phyloP scores from a whole-genome alignment of 53 echinoderm and acorn worm species.

The Antedon mediterranea region DNA sequence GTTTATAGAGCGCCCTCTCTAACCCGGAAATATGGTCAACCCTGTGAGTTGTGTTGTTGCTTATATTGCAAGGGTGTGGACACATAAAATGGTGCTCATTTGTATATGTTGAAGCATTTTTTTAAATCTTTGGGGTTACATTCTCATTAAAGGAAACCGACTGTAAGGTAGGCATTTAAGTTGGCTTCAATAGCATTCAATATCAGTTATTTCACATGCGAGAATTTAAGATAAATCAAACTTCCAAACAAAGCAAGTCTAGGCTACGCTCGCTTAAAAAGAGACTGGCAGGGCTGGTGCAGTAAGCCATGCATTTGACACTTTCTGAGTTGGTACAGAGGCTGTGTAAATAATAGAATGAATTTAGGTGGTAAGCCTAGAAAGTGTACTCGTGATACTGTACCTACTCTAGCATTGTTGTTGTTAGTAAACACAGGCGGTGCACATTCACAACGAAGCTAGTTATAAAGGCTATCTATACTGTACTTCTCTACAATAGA shows the following conservation, averaged over 20 bases:
- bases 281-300: not conserved
- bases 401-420: too few relatives aligned
- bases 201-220: not conserved
- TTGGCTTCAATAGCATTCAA: not conserved
- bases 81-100: not conserved
- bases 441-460: too few relatives aligned
- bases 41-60: not conserved
- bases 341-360: too few relatives aligned
- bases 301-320: not conserved
- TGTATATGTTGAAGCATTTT: not conserved
- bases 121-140: not conserved
- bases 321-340: not conserved
- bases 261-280: not conserved
- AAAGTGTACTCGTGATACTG: too few relatives aligned
- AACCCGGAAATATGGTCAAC: not conserved
- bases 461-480: too few relatives aligned
- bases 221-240: not conserved
- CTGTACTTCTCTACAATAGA: too few relatives aligned
- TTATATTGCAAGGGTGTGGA: not conserved
- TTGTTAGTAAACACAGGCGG: too few relatives aligned
- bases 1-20: not conserved
- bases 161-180: not conserved
- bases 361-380: too few relatives aligned
- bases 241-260: not conserved
- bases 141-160: not conserved